Percentiles rank a stretch among this genome's conserved stretches.
Evolutionary conservation across 2,888 invertebrate genomes (phyloP).

Genomic region (Stictocephala bisonia): DNA sequence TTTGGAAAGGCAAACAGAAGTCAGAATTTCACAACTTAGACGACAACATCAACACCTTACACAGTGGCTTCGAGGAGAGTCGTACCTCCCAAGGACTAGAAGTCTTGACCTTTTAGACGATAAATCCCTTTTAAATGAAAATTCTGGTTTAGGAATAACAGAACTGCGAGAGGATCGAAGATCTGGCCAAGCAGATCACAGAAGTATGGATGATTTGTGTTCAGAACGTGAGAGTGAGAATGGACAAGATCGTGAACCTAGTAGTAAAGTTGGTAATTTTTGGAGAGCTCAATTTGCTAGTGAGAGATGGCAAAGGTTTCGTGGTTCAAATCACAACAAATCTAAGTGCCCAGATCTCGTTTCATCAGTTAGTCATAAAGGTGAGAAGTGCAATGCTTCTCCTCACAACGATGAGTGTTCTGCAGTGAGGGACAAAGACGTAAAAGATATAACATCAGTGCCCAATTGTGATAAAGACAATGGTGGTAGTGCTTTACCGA

Average conservation of each 20-base stretch:
- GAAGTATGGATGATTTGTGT: slow-evolving; percentile 44
- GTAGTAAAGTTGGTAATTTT: slow-evolving; percentile 37
- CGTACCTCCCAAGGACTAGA: slow-evolving; percentile 71
- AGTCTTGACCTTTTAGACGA: slow-evolving; percentile 77
- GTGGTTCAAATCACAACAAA: slow-evolving; percentile 7
- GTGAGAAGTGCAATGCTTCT: slow-evolving; percentile 3
- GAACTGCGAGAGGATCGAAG: slow-evolving; percentile 57
- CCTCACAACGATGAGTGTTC: slow-evolving; percentile 15
- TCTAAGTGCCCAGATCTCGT: slow-evolving; percentile 36
- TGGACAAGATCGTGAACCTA: neutral
- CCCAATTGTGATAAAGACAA: slow-evolving; percentile 20
- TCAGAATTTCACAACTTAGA: slow-evolving; percentile 77
- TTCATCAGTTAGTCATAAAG: slow-evolving; percentile 23
- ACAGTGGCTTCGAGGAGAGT: slow-evolving; percentile 75
- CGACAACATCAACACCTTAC: slow-evolving; percentile 76
- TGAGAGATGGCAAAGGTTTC: slow-evolving; percentile 24
- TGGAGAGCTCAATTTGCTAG: slow-evolving; percentile 45
- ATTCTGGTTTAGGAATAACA: neutral
- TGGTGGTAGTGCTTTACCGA: slow-evolving; percentile 26
- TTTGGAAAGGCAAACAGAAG: slow-evolving; percentile 78
- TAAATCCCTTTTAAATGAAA: slow-evolving; percentile 55
- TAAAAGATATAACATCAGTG: neutral
- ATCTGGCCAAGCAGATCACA: slow-evolving; percentile 62
- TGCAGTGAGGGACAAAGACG: slow-evolving; percentile 21
- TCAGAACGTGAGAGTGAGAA: slow-evolving; percentile 27